These are phyloP conservation scores for Aelia acuminata DNA, from an alignment of 2,888 invertebrate species.

Conservation along the genomic window DNA sequence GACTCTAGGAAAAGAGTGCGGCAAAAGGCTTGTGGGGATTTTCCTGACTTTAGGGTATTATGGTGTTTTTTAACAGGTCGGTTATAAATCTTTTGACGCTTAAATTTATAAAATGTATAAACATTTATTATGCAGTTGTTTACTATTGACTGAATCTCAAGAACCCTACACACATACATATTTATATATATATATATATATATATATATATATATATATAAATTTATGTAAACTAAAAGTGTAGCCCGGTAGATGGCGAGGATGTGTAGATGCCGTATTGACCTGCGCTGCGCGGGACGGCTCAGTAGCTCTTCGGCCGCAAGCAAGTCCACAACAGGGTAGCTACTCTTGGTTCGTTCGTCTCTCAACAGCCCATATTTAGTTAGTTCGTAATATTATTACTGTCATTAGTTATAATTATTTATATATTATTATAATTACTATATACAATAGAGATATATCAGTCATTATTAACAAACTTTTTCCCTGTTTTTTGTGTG, in stretches of 20 bases:
- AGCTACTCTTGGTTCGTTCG: neutral
- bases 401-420: neutral
- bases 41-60: too few species aligned
- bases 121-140: too few species aligned
- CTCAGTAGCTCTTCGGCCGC: neutral
- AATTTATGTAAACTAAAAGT: neutral
- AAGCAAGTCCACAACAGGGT: neutral
- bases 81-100: too few species aligned
- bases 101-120: too few species aligned
- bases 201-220: neutral
- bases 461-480: neutral
- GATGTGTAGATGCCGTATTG: neutral
- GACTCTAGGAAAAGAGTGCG: too few species aligned
- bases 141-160: too few species aligned
- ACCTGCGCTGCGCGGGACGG: neutral
- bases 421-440: neutral
- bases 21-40: too few species aligned
- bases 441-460: neutral
- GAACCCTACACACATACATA: neutral
- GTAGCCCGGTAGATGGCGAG: neutral
- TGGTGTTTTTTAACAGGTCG: too few species aligned
- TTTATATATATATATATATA: conserved; percentile 7
- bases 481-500: neutral
- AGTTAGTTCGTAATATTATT: conserved; percentile 14
- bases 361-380: neutral